These are phyloP conservation scores for Antrozous pallidus DNA, from an alignment of 2,797 vertebrate species.

Conservation along the genomic window DNA sequence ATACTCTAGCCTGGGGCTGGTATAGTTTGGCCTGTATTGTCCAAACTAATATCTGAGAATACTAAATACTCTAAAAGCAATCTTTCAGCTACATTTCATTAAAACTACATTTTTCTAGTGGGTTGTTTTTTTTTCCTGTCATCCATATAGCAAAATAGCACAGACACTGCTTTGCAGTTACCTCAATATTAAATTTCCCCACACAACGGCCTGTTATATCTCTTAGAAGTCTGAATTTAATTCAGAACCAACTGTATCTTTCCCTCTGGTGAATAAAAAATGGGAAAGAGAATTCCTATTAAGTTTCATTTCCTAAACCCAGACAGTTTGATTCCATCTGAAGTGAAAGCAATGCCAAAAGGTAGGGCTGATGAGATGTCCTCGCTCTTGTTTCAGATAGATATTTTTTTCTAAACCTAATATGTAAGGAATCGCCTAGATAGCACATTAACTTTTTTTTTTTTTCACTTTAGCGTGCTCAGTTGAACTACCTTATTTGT, in stretches of 20 bases:
- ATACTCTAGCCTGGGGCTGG: neutral
- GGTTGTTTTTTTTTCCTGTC: neutral
- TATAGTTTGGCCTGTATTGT: neutral
- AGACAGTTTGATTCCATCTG: neutral
- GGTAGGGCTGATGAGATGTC: neutral
- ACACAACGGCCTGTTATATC: neutral
- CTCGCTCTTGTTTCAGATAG: neutral
- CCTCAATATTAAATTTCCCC: slow-evolving; percentile 10
- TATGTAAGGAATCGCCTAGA: neutral
- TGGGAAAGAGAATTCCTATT: neutral
- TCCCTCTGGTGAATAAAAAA: slow-evolving; percentile 27
- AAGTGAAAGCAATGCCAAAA: neutral
- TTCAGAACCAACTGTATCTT: slow-evolving; percentile 9
- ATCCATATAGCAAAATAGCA: neutral
- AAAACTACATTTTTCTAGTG: slow-evolving; percentile 42
- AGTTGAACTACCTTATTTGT: neutral
- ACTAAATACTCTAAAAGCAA: slow-evolving; percentile 2
- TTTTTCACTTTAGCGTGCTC: neutral
- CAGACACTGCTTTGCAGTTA: slow-evolving; percentile 2
- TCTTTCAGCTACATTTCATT: neutral
- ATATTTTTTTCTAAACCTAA: neutral
- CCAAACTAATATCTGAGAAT: neutral
- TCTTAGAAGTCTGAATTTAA: slow-evolving; percentile 52
- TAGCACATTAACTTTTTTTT: neutral
- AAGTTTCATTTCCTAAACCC: slow-evolving; percentile 13